Evolutionary conservation across 2,113 vertebrate genomes (phyloP), one percentile per base, ranked within the genome.

Genomic region (Saccopteryx leptura): DNA sequence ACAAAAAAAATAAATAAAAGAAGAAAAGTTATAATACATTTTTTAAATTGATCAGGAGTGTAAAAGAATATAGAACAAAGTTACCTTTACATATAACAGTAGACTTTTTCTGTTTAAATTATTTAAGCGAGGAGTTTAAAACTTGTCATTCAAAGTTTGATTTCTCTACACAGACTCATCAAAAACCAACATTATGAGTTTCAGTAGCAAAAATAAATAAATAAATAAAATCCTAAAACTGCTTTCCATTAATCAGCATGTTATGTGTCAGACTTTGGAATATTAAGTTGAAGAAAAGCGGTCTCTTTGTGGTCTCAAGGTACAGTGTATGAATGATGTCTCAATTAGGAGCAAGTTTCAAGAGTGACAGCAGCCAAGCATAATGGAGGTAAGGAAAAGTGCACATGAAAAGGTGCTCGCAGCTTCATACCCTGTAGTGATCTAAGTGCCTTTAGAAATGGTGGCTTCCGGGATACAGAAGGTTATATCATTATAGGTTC

Each of bases 81-180:
- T 74, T n/a, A 58, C 13, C 31, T 82, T 95, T 76, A 1, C 28
- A n/a, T 69, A 39, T 33, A 75, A 87, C 52, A 60, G 4, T 54
- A 54, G 48, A 80, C 58, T 56, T 88, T 84, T 88, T 39, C 52
- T 63, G 48, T 88, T 46, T 46, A 80, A 69, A 81, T 65, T 91
- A 8, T 23, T 56, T 91, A 88, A 93, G 26, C 9, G 63, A 56
- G n/a, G 19, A 56, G 33, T 88, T 91, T 63, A 84, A 92, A 72
- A 68, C 19, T 2, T n/a, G n/a, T 28, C 54, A 66, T 26, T 80
- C 19, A 60, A 78, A 79, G 19, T 23, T 58, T 75, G 28, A 52
- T 60, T 82, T 87, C 52, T 94, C 63, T 23, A 65, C 4, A 82
- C 1, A 66, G 19, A 94, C 19, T 26, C 14, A 88, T 75, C n/a